These are phyloP conservation scores for Accipiter cooperii DNA, from an alignment of 2,113 vertebrate genomes.

Conservation along the genomic window DNA sequence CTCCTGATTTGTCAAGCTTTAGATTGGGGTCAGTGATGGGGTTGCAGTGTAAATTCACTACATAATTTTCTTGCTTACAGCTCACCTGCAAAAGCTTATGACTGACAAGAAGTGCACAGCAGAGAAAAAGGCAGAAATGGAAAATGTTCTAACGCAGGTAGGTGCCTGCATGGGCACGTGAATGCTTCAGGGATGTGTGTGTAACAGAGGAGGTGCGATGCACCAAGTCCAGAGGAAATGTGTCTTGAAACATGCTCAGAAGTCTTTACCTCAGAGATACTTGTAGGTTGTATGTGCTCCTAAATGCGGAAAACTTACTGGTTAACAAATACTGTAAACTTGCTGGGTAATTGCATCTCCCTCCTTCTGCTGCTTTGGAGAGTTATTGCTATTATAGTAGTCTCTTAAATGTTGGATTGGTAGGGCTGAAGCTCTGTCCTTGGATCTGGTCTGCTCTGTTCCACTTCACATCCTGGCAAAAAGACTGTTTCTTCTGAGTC, in stretches of 20 bases:
- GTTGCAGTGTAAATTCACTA: background rate
- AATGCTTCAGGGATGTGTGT: background rate
- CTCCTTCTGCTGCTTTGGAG: background rate
- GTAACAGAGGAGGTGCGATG: background rate
- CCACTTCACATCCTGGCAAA: background rate
- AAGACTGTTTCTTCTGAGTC: background rate
- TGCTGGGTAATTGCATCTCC: background rate
- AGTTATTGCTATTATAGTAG: background rate
- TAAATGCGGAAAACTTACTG: background rate
- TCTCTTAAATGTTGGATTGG: background rate
- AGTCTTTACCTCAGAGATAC: background rate
- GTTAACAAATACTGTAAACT: background rate
- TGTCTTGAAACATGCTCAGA: background rate
- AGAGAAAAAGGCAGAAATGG: constrained; percentile 93
- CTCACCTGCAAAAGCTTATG: constrained; percentile 95
- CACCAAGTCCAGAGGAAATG: background rate
- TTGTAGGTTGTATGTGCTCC: background rate
- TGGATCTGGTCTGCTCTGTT: background rate
- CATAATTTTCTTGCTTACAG: constrained; percentile 47
- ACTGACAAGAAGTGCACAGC: constrained; percentile 93
- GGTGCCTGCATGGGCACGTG: background rate
- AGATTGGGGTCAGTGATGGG: background rate
- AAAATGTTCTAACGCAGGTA: constrained; percentile 89
- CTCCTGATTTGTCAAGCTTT: background rate
- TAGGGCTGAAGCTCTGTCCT: background rate